These are phyloP conservation scores for Synergus japonicus DNA, from an alignment of 2,888 invertebrate genomes.

Conservation along the genomic window DNA sequence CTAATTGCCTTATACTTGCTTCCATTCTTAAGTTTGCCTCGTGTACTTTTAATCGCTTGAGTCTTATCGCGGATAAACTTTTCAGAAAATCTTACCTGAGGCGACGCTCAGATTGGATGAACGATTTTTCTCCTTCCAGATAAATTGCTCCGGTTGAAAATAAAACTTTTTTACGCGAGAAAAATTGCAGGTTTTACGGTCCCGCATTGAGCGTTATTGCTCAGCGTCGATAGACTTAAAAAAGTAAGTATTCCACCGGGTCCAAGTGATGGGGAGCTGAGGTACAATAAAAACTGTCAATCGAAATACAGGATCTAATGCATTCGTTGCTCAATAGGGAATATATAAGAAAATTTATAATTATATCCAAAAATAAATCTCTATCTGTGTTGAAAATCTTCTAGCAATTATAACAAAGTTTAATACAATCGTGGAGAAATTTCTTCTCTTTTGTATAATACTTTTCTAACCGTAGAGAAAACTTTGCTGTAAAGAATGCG, in stretches of 20 bases:
- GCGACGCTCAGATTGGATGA: constrained; percentile 3
- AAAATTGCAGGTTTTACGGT: not conserved
- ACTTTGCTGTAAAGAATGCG: not conserved
- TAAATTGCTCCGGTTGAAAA: not conserved
- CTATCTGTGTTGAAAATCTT: not conserved
- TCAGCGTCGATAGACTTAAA: not conserved
- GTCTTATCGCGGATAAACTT: constrained; percentile 11
- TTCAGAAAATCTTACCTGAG: not conserved
- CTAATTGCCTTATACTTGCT: not conserved
- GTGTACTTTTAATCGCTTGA: constrained; percentile 11
- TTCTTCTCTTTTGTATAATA: not conserved
- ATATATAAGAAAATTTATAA: not conserved
- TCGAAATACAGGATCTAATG: not conserved
- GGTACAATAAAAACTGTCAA: not conserved
- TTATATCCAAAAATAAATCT: no score
- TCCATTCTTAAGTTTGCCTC: not conserved
- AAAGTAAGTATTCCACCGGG: not conserved
- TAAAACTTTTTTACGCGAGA: not conserved
- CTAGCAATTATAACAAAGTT: not conserved
- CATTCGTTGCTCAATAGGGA: not conserved
- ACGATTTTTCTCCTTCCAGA: not conserved
- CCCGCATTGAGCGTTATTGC: not conserved
- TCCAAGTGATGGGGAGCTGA: not conserved
- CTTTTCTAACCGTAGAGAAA: not conserved
- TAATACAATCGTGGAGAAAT: not conserved